Base-by-base conservation (phyloP, 2,797 vertebrate species). In the Amniataba percoides region DNA sequence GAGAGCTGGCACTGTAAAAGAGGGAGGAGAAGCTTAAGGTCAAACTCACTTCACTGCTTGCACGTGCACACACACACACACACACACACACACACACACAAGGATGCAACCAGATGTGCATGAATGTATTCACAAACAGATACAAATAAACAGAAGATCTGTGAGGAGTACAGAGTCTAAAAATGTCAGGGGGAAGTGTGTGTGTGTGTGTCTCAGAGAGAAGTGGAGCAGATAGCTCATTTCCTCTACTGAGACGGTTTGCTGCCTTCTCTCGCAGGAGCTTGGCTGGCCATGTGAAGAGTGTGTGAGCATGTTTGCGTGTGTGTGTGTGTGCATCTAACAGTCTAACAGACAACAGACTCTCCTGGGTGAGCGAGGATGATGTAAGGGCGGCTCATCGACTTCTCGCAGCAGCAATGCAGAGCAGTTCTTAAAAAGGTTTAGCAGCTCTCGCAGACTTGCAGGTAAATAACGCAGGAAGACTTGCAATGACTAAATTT, bases 1-100 rank as follows among this genome's bases (percentile, higher is more conserved):
- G 73, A 76, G 82, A 92, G 82, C 83, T 92, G 93, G 93, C 91
- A 90, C 83, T 91, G 87, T 85, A 92, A 94, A 31, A 94, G 91
- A 85, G 78, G 84, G 79, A 88, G 88, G 86, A 90, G 91, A 90
- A 82, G 89, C 93, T 92, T 91, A 91, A 94, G 93, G 94, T 95
- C 93, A 94, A 93, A 93, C 89, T 85, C 86, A 67, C 90, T 31
- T 87, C 89, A 77, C 57, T 23, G 74, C 78, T 49, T 12, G 7
- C 61, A 15, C 7, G 4, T 62, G 5, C 53, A 21, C 55, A 57
- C 11, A 71, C n/a, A 45, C 63, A 63, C 31, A 52, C 46, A 69
- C 12, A 34, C 31, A 13, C 52, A 31, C 27, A 31, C 27, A 31
- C 27, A 31, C 27, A 52, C 46, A 69, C 12, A 34, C 10, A 4